phyloP scores from a whole-genome alignment of 1,140 invertebrate species.

The Drosophila grimshawi region DNA sequence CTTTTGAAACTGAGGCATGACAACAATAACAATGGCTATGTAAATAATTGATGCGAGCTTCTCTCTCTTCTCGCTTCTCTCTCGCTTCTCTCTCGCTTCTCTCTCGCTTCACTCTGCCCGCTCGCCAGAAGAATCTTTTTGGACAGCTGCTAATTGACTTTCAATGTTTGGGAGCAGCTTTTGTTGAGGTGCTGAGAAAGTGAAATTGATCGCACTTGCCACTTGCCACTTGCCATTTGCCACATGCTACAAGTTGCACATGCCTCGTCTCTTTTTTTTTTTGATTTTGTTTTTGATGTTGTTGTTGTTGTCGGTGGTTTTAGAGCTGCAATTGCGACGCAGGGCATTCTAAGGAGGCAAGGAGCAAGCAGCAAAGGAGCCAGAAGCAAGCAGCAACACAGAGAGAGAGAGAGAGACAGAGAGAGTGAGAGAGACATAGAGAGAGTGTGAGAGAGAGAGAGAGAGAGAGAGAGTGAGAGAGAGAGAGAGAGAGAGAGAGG shows the following conservation, averaged over 20 bases:
- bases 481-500: background rate
- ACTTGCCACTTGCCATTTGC: conserved; percentile 9
- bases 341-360: conserved; percentile 54
- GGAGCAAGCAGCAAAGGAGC: background rate
- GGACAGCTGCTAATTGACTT: conserved; percentile 76
- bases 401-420: background rate
- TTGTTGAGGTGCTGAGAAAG: conserved; percentile 62
- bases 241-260: background rate
- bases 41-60: conserved; percentile 22
- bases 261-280: background rate
- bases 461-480: too few species aligned
- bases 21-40: conserved; percentile 34
- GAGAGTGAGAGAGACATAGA: too few species aligned
- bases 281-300: background rate
- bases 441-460: background rate
- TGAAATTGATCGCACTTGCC: conserved; percentile 69
- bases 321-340: conserved; percentile 19
- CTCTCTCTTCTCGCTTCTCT: background rate
- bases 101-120: background rate
- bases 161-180: conserved; percentile 61
- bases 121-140: conserved; percentile 61
- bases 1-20: conserved; percentile 16
- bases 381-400: background rate
- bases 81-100: background rate
- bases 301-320: conserved; percentile 19